Evolutionary conservation across 2,888 invertebrate species (phyloP), one percentile per base, ranked within the genome.

Genomic region (Drymonia ruficornis): DNA sequence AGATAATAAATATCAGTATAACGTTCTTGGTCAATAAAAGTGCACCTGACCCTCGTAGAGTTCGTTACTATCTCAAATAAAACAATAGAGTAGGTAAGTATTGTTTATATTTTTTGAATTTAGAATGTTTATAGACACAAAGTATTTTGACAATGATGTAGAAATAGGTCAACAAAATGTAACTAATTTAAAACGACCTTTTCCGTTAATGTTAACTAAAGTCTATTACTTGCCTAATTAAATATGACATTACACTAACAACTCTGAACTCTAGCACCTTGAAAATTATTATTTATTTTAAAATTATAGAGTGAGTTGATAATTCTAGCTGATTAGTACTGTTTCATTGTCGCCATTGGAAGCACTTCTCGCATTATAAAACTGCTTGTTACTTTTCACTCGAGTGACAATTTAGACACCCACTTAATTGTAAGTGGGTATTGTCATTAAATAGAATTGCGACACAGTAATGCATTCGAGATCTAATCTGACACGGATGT

Each of bases 401-500:
- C 40, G 19, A 44, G 11, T 45, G 45, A 45, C 45, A 45, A 45
- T 45, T 45, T 28, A 15, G 23, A n/a, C 23, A 28, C 47, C 47
- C 31, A 34, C 34, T 12, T 47, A 34, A 45, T 45, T 45, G 16
- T 47, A 34, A 47, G 49, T 53, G 49, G 40, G 29, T 44, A 56
- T 46, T 46, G 55, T 59, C 53, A 54, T 50, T 62, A 65, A 59
- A 58, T 58, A 63, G 51, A 49, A 53, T 65, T 59, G 58, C 59
- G 52, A 63, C 59, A 66, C 50, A 57, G 51, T 48, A 62, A 59
- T 53, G 55, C 54, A 61, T 68, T 61, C 43, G 57, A 67, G 63
- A 67, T 63, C 52, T 55, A 59, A 67, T 65, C 70, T 49, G 51
- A 63, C 58, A 60, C 70, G 71, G 70, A 72, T 70, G 49, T 71